A percentile compares a stretch with the other conserved stretches of the same genome.
These are phyloP conservation scores for Eleutherodactylus coqui DNA, from an alignment of 2,797 vertebrate genomes.

Conservation along the genomic window DNA sequence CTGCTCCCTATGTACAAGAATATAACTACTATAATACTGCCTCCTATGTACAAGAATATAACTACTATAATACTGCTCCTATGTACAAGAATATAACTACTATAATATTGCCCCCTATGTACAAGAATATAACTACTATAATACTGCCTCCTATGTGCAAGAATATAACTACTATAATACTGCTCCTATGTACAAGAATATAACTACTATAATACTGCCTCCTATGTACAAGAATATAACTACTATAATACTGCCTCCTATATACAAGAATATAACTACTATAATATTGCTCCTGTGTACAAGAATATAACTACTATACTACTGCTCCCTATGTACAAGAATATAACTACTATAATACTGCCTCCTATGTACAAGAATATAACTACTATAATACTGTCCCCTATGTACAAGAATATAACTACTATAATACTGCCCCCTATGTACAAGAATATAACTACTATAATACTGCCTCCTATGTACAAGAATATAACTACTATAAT, in stretches of 20 bases:
- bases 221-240: not conserved
- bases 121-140: not conserved
- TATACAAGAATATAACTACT: not conserved
- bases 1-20: not conserved
- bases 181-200: not conserved
- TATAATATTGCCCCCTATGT: not conserved
- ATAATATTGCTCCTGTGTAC: no score
- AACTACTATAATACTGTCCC: no score
- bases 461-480: not conserved
- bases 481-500: not conserved
- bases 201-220: not conserved
- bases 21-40: conserved; percentile 1
- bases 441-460: no score
- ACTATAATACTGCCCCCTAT: no score
- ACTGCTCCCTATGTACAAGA: no score
- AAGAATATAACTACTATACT: no score
- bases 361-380: no score
- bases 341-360: no score
- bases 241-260: no score
- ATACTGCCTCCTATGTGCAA: not conserved
- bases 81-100: not conserved
- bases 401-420: no score
- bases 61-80: conserved; percentile 9
- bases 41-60: not conserved
- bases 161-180: conserved; percentile 1